Percentiles rank a stretch among this genome's conserved stretches.
Conservation (phyloP, 2,888 invertebrate genomes). For the Agrotis exclamationis region DNA sequence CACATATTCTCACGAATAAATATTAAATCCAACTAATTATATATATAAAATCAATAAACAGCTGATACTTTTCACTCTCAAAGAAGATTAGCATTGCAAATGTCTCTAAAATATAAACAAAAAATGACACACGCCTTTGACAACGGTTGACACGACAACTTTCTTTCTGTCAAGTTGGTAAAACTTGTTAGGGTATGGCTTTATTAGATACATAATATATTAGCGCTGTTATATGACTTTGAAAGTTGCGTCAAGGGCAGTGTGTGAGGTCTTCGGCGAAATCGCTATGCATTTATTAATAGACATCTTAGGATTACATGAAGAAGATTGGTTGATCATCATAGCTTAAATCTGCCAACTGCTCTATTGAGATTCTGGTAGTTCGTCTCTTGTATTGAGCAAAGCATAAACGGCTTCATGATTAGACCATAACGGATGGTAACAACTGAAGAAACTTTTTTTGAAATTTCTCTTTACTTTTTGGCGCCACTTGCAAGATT, state of each 20-base stretch:
- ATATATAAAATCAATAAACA: constrained; percentile 12
- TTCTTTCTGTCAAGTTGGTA: constrained; percentile 39
- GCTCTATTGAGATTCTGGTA: no score
- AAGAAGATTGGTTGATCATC: not conserved
- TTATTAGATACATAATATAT: constrained; percentile 38
- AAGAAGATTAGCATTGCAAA: constrained; percentile 56
- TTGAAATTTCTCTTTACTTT: no score
- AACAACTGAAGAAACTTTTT: no score
- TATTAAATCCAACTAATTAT: constrained; percentile 25
- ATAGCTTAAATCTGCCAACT: not conserved
- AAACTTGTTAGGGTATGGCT: constrained; percentile 17
- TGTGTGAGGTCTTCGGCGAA: not conserved
- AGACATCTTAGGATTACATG: not conserved
- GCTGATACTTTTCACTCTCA: constrained; percentile 49
- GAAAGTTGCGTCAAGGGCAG: constrained; percentile 47
- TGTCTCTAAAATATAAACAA: constrained; percentile 38
- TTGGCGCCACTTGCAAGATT: no score
- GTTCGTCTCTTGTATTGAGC: no score
- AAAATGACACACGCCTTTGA: constrained; percentile 20
- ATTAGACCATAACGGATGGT: no score
- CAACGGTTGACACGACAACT: constrained; percentile 32
- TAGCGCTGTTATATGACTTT: constrained; percentile 40
- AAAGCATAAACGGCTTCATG: no score
- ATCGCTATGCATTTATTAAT: not conserved
- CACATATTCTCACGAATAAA: constrained; percentile 27